Evolutionary conservation across 2,113 vertebrate species (phyloP).

Genomic region (Pseudorhombus dupliciocellatus): DNA sequence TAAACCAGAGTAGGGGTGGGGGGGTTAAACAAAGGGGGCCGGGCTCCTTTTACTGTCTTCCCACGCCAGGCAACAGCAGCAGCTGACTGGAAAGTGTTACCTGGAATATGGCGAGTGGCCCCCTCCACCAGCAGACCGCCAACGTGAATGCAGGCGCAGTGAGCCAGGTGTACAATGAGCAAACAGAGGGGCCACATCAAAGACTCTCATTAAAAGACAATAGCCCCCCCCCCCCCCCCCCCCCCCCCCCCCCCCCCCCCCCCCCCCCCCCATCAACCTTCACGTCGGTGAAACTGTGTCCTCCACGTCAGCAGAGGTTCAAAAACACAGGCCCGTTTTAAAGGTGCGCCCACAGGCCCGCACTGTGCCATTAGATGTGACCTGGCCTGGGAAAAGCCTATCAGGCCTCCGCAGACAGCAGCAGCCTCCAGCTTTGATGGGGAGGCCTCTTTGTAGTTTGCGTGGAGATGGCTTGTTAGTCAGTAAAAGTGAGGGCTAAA

Average conservation of each 20-base stretch:
- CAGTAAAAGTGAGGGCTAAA: constrained; percentile 86
- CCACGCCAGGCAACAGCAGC: constrained; percentile 77
- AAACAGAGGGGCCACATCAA: constrained; percentile 80
- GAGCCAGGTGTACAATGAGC: constrained; percentile 85
- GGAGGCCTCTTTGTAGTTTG: constrained; percentile 81
- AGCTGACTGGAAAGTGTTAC: constrained; percentile 78
- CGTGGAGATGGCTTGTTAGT: constrained; percentile 84
- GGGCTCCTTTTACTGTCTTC: constrained; percentile 77
- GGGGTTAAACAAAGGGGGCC: constrained; percentile 74
- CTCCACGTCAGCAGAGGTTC: not conserved
- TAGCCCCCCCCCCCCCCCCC: constrained; percentile 53
- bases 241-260: not conserved
- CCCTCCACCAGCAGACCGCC: constrained; percentile 61
- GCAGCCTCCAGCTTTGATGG: constrained; percentile 81
- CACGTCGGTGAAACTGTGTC: too few species aligned
- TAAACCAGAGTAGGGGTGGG: constrained; percentile 21
- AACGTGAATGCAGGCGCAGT: constrained; percentile 63
- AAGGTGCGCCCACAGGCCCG: constrained; percentile 9
- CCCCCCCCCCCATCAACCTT: constrained; percentile 5
- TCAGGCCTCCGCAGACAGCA: constrained; percentile 63
- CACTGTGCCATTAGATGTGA: constrained; percentile 26
- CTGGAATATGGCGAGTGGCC: constrained; percentile 63
- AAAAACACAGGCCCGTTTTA: not conserved
- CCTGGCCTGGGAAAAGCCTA: constrained; percentile 71
- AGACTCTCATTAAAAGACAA: constrained; percentile 83